Percentiles rank a stretch among this genome's conserved stretches.
Conservation (phyloP, 2,113 vertebrate genomes). For the Tricholaema leucomelas region DNA sequence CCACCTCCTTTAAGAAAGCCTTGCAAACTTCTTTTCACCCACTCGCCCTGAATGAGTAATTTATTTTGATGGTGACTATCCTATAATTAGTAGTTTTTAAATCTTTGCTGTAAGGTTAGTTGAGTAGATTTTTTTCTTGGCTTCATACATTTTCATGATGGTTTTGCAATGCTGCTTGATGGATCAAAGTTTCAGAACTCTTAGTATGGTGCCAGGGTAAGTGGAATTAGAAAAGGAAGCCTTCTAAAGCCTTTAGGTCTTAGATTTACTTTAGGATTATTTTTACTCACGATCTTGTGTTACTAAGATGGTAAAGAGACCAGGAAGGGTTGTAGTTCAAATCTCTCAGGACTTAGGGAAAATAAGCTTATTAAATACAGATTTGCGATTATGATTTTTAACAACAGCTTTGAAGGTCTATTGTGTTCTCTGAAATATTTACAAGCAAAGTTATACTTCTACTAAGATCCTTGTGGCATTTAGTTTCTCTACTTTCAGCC, state of each 20-base stretch:
- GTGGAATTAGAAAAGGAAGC: background rate
- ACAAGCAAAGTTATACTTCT: background rate
- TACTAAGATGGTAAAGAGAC: background rate
- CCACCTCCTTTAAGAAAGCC: constrained; percentile 24
- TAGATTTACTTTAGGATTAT: background rate
- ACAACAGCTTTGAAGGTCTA: background rate
- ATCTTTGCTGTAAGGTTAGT: constrained; percentile 3
- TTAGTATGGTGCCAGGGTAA: background rate
- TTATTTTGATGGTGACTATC: constrained; percentile 65
- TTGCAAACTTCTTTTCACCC: constrained; percentile 50
- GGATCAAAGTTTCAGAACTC: constrained; percentile 8
- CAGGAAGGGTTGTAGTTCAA: background rate
- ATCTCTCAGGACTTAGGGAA: background rate
- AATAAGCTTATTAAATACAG: background rate
- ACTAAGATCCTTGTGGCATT: background rate
- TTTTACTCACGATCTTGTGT: background rate
- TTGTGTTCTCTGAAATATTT: background rate
- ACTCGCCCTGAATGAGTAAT: constrained; percentile 43
- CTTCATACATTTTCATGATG: constrained; percentile 54
- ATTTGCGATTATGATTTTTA: background rate
- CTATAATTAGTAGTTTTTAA: constrained; percentile 45
- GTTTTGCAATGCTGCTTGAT: constrained; percentile 22
- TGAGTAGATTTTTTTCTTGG: constrained; percentile 42
- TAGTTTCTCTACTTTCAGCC: background rate
- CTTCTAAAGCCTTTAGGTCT: background rate